Evolutionary conservation across 2,888 invertebrate genomes (phyloP).

Genomic region (Drosophila prostipennis): DNA sequence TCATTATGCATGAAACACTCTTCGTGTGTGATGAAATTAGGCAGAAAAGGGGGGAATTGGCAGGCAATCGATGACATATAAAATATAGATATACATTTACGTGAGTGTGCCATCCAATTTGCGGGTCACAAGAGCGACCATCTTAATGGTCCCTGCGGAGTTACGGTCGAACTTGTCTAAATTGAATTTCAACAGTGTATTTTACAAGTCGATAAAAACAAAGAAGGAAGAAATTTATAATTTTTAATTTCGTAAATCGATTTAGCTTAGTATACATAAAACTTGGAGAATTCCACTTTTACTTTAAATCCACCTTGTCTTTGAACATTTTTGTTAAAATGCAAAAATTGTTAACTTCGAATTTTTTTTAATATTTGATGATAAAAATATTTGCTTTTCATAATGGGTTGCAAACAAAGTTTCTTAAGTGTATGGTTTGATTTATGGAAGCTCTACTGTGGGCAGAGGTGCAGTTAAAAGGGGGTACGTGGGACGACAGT

Average conservation of each 20-base stretch:
- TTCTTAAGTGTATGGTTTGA: neutral
- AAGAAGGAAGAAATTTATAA: no score
- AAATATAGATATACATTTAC: slow-evolving; percentile 62
- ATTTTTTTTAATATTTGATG: no score
- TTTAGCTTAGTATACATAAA: no score
- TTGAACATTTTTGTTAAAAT: no score
- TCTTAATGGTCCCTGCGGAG: slow-evolving; percentile 25
- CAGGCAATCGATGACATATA: slow-evolving; percentile 65
- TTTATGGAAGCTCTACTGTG: slow-evolving; percentile 7
- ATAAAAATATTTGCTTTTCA: no score
- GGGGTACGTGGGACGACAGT: neutral
- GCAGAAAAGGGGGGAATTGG: neutral
- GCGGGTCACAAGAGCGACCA: slow-evolving; percentile 31
- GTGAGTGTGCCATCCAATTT: slow-evolving; percentile 28
- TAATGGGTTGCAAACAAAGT: no score
- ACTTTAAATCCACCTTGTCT: no score
- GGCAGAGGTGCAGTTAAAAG: neutral
- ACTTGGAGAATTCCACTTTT: no score
- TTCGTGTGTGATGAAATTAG: neutral
- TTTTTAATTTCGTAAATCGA: no score
- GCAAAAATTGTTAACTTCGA: no score
- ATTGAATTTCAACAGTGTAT: neutral
- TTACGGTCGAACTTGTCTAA: neutral
- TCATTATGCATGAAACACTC: slow-evolving; percentile 3
- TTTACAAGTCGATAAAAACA: no score